Conservation (phyloP, 2,113 vertebrate genomes). For the Mustela lutreola region DNA sequence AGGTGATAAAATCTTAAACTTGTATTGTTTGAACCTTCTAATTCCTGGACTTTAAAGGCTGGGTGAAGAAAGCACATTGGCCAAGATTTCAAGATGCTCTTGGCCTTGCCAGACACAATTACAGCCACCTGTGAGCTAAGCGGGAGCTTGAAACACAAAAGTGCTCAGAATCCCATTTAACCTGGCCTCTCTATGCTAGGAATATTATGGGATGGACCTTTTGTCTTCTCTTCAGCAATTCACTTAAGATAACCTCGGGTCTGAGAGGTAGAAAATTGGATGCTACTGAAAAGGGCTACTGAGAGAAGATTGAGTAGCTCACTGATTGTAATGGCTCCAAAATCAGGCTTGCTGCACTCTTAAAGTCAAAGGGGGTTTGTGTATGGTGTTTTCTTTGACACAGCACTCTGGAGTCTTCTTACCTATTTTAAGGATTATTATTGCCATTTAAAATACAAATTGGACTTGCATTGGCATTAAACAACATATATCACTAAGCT, state of each 20-base stretch:
- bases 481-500: neutral
- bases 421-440: conserved; percentile 59
- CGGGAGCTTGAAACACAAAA: conserved; percentile 13
- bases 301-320: conserved; percentile 44
- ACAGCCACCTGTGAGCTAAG: conserved; percentile 39
- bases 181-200: neutral
- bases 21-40: neutral
- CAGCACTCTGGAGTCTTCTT: conserved; percentile 32
- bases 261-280: conserved; percentile 72
- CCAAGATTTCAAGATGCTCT: conserved; percentile 25
- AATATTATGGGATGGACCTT: conserved; percentile 38
- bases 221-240: conserved; percentile 69
- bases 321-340: conserved; percentile 77
- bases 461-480: conserved; percentile 35
- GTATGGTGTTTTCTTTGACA: conserved; percentile 37
- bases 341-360: conserved; percentile 26
- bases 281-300: conserved; percentile 32
- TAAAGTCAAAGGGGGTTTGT: neutral
- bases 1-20: neutral
- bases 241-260: conserved; percentile 57
- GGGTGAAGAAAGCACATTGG: conserved; percentile 31
- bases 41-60: neutral
- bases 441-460: conserved; percentile 62
- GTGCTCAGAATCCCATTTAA: conserved; percentile 3
- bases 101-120: conserved; percentile 32